phyloP scores from a whole-genome alignment of 2,888 invertebrate species.

The Meta bourneti region DNA sequence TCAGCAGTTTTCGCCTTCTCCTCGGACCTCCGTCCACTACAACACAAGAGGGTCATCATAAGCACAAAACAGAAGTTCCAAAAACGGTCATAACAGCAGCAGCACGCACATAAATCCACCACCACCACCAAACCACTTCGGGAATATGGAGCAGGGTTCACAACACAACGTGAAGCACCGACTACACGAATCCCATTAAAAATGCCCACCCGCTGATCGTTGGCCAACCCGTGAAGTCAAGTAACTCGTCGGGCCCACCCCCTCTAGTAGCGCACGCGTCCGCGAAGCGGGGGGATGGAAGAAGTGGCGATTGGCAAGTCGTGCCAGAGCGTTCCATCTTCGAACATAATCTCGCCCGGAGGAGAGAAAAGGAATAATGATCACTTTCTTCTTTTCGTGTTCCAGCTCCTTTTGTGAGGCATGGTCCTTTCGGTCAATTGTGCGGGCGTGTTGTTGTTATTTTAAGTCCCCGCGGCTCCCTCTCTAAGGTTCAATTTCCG shows the following conservation, averaged over 20 bases:
- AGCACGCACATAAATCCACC: background rate
- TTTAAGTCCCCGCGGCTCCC: background rate
- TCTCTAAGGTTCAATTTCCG: background rate
- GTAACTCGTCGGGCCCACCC: constrained; percentile 37
- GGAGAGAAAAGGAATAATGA: constrained; percentile 22
- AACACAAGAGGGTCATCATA: constrained; percentile 71
- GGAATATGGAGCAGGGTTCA: background rate
- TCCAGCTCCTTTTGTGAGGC: background rate
- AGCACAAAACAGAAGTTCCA: constrained; percentile 16
- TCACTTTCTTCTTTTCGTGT: constrained; percentile 16
- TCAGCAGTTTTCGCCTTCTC: constrained; percentile 51
- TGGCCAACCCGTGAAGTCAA: constrained; percentile 33
- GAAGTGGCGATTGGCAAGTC: constrained; percentile 18
- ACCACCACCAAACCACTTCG: background rate
- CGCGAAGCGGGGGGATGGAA: background rate
- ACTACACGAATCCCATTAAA: constrained; percentile 57
- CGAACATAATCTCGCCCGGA: constrained; percentile 1
- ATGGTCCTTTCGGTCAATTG: constrained; percentile 9
- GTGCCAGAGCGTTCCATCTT: constrained; percentile 11
- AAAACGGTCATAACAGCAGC: background rate
- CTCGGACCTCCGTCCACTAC: constrained; percentile 69
- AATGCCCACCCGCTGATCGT: constrained; percentile 59
- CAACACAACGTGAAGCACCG: background rate
- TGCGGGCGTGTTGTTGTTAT: background rate
- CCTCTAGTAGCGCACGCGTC: background rate